Base-by-base conservation (phyloP, 2,888 invertebrate species). In the Mesorhabditis spiculigera region DNA sequence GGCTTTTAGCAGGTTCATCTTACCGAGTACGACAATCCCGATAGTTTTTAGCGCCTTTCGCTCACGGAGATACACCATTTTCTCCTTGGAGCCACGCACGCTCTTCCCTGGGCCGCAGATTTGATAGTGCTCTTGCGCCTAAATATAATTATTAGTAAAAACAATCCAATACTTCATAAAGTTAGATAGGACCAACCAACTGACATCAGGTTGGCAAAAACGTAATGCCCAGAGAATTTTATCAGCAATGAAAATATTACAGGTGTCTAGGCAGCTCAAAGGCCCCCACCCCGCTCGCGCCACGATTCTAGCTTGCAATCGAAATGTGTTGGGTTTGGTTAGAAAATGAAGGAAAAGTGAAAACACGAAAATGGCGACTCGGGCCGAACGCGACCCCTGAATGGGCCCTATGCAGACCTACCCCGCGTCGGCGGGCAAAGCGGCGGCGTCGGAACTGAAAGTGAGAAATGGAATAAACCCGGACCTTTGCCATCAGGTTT, bases 1-100 rank as follows among this genome's bases (percentile, higher is more conserved):
- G 28, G 28, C 28, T 28, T 28, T 28, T 28, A 28, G 28, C 28
- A 28, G 28, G 28, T 28, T 28, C 28, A 28, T 28, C 70, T 50
- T 68, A 83, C 84, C 85, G 45, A 83, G 66, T 44, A 86, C 85
- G 45, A 86, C 85, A 61, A 86, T 82, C 65, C 85, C 86, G 28
- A 86, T 86, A 4, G 86, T 86, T 69, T 86, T 86, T 66, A 86
- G 73, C 0, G 86, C 86, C 68, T 86, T 86, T 50, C 86, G 73
- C 68, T 86, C 86, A 63, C 85, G 68, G 63, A 85, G 45, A 68
- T 85, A 85, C 8, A 85, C 84, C 79, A 85, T 85, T 68, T 85
- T 85, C 75, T 85, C 85, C 70, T 85, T 85, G 4, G 82, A 82
- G 5, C 85, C 85, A 65, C 85, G 73, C 64, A 82, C 81, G n/a